Conservation (phyloP, 2,797 vertebrate genomes). For the Bovichtus diacanthus region DNA sequence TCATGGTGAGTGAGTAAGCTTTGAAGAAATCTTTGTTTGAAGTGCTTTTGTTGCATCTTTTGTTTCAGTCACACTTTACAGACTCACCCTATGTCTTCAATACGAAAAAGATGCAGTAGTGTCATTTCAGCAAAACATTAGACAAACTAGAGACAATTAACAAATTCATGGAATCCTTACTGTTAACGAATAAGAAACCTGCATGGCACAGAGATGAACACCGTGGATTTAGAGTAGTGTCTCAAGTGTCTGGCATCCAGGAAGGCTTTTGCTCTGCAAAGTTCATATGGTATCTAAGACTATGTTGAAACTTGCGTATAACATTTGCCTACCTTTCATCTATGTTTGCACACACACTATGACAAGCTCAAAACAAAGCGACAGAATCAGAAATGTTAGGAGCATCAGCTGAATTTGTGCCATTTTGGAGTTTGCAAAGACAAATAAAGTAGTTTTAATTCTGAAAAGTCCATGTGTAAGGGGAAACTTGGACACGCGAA, state of each 20-base stretch:
- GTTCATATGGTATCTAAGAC: neutral
- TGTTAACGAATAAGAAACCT: neutral
- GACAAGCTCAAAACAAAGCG: neutral
- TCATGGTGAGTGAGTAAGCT: neutral
- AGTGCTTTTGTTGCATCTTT: neutral
- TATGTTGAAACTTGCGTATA: neutral
- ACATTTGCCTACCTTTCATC: neutral
- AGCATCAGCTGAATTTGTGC: neutral
- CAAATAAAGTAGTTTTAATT: neutral
- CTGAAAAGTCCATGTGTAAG: neutral
- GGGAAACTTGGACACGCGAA: neutral
- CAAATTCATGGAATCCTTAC: neutral
- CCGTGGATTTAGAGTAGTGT: neutral
- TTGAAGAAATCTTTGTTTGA: neutral
- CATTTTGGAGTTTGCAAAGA: neutral
- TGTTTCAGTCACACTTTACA: neutral
- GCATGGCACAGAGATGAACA: neutral
- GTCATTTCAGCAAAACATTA: slow-evolving; percentile 4
- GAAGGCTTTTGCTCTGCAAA: neutral
- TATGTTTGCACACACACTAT: neutral
- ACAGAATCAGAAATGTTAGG: neutral
- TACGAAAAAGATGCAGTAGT: slow-evolving; percentile 2
- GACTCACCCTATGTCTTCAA: neutral
- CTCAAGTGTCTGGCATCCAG: neutral
- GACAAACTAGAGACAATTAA: neutral